phyloP scores from a whole-genome alignment of 2,797 vertebrate genomes.

The Pogoniulus pusillus region DNA sequence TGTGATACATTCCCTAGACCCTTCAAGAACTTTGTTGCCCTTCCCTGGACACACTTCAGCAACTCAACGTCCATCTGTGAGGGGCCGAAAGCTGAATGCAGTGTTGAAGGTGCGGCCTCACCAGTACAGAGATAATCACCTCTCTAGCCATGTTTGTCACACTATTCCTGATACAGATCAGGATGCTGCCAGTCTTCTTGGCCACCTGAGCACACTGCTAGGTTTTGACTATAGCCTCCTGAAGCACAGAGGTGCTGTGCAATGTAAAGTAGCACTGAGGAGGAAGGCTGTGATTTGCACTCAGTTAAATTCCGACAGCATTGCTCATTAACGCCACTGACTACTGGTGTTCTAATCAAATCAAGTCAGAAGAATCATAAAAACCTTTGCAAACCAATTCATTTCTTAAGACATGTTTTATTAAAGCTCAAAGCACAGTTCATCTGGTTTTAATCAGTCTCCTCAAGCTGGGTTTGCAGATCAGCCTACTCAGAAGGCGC shows the following conservation, averaged over 20 bases:
- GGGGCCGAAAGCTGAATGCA: too few relatives aligned
- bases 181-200: too few relatives aligned
- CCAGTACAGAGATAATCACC: too few relatives aligned
- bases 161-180: too few relatives aligned
- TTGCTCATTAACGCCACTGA: background rate
- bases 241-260: accelerated
- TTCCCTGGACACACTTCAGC: too few relatives aligned
- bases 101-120: too few relatives aligned
- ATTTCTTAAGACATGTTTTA: background rate
- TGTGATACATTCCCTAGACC: too few relatives aligned
- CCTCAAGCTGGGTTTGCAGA: slow-evolving; percentile 6
- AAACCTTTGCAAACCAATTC: background rate
- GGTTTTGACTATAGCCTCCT: accelerated
- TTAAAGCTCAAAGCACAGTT: background rate
- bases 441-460: slow-evolving; percentile 2
- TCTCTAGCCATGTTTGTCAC: too few relatives aligned
- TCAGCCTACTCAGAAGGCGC: background rate
- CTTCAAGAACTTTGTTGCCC: too few relatives aligned
- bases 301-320: background rate
- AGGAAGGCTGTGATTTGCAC: background rate
- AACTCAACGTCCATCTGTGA: too few relatives aligned
- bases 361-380: background rate
- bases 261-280: accelerated
- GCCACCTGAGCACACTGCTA: too few relatives aligned
- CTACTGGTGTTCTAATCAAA: background rate